These are phyloP conservation scores for Peucedramus taeniatus DNA, from an alignment of 2,113 vertebrate genomes.

Conservation along the genomic window DNA sequence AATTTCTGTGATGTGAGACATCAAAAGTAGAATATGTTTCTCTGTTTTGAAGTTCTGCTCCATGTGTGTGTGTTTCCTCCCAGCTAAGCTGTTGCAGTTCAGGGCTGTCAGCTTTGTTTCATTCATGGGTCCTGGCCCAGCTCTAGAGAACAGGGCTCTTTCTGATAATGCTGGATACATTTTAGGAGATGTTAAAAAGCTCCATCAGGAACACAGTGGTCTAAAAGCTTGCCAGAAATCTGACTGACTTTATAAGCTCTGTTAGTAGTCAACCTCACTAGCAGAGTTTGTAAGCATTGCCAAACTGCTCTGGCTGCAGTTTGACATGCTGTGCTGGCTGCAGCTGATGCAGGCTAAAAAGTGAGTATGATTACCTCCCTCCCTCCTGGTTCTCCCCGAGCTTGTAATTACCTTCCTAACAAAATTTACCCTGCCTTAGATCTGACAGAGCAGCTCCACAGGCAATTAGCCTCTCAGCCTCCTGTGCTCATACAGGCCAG, in stretches of 20 bases:
- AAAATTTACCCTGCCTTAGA: neutral
- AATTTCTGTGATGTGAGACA: neutral
- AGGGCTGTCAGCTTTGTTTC: constrained; percentile 26
- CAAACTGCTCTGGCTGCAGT: constrained; percentile 5
- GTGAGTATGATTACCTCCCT: neutral
- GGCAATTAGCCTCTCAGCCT: neutral
- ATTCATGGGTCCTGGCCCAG: constrained; percentile 18
- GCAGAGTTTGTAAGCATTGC: neutral
- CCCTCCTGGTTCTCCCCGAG: neutral
- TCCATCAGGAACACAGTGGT: constrained; percentile 6
- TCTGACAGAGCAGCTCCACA: neutral
- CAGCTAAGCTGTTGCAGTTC: neutral
- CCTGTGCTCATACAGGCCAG: neutral
- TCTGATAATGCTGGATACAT: neutral
- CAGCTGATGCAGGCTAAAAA: neutral
- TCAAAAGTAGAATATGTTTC: no score
- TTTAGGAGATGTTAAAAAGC: neutral
- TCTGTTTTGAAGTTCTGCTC: neutral
- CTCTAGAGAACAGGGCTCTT: neutral
- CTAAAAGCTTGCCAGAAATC: constrained; percentile 43
- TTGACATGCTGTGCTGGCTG: neutral
- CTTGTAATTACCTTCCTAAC: neutral
- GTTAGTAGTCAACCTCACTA: constrained; percentile 24
- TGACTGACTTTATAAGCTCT: constrained; percentile 43
- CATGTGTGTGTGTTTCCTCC: neutral